Conservation (phyloP, 2,888 invertebrate genomes). For the Meghimatium bilineatum region DNA sequence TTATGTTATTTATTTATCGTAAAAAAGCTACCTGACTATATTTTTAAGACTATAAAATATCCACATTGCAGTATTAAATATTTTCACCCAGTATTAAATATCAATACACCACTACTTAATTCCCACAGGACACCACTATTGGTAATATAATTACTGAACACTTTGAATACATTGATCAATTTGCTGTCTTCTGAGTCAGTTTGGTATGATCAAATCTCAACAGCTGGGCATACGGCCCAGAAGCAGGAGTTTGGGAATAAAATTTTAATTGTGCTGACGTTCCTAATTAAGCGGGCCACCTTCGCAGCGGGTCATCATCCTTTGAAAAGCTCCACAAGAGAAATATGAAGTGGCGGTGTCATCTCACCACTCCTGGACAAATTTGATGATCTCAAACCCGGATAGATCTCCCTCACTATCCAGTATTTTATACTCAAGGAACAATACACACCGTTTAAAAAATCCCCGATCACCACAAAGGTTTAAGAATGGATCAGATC, state of each 20-base stretch:
- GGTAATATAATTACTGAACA: not conserved
- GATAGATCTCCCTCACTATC: slow-evolving; percentile 6
- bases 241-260: not conserved
- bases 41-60: too few relatives aligned
- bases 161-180: not conserved
- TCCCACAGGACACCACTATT: too few relatives aligned
- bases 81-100: too few relatives aligned
- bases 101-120: too few relatives aligned
- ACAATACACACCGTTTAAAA: slow-evolving; percentile 24
- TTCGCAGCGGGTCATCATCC: not conserved
- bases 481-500: not conserved
- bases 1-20: too few relatives aligned
- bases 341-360: slow-evolving; percentile 16
- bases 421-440: not conserved
- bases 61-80: too few relatives aligned
- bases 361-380: not conserved
- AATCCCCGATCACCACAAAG: not conserved
- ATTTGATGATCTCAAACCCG: not conserved
- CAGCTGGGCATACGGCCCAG: slow-evolving; percentile 5
- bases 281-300: slow-evolving; percentile 17
- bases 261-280: slow-evolving; percentile 28
- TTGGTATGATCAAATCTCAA: not conserved
- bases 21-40: too few relatives aligned
- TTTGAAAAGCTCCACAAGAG: not conserved
- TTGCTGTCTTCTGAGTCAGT: not conserved